A percentile compares a stretch with the other conserved stretches of the same genome.
These are phyloP conservation scores for Orthosia gothica DNA, from an alignment of 2,888 invertebrate genomes.

Conservation along the genomic window DNA sequence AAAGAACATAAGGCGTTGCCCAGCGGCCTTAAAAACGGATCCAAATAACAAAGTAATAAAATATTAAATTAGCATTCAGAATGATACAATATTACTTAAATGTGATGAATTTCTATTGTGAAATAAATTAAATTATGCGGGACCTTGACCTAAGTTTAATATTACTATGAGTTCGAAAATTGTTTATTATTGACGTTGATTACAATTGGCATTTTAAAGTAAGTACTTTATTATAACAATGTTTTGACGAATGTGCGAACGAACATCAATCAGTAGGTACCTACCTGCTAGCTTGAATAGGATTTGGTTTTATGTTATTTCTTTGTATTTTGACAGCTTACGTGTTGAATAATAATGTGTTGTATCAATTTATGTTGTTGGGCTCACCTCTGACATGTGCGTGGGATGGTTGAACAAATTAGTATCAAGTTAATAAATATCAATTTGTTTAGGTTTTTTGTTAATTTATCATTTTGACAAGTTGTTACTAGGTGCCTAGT, in stretches of 20 bases:
- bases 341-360: constrained; percentile 47
- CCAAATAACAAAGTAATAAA: constrained; percentile 31
- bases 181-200: no score
- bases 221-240: constrained; percentile 36
- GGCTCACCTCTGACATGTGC: constrained; percentile 47
- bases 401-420: constrained; percentile 26
- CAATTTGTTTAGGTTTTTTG: not conserved
- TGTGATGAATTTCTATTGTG: constrained; percentile 36
- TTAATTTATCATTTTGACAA: not conserved
- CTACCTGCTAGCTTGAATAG: constrained; percentile 21
- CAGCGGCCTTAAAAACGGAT: constrained; percentile 8
- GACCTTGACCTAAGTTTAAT: constrained; percentile 37
- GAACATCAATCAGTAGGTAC: constrained; percentile 43
- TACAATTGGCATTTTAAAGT: constrained; percentile 68
- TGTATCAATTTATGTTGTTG: constrained; percentile 35
- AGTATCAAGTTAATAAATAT: constrained; percentile 7
- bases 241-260: constrained; percentile 38
- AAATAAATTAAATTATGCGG: constrained; percentile 35
- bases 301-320: constrained; percentile 28
- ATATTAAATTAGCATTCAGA: constrained; percentile 37
- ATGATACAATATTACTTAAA: constrained; percentile 36
- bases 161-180: no score
- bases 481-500: not conserved
- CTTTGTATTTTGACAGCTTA: constrained; percentile 34
- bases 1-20: constrained; percentile 9